Conservation (phyloP, 2,113 vertebrate genomes). For the Pithys albifrons region DNA sequence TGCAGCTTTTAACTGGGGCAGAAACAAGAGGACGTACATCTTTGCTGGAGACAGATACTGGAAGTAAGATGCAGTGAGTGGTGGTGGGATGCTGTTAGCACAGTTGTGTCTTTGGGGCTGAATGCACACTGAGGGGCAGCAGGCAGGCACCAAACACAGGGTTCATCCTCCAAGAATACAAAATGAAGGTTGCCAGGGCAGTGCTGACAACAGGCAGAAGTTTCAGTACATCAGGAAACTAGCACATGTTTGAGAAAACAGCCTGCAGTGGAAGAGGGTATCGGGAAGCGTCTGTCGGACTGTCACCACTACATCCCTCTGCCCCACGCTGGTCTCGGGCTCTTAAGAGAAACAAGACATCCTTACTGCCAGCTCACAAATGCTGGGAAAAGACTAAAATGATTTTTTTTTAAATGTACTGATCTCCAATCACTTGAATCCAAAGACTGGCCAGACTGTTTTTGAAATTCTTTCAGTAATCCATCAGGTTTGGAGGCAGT, state of each 20-base stretch:
- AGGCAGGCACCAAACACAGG: neutral
- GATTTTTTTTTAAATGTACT: neutral
- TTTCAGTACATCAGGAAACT: neutral
- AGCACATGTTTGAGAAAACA: neutral
- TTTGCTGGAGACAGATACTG: constrained; percentile 94
- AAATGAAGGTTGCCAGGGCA: neutral
- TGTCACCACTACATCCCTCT: neutral
- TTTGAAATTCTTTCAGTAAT: neutral
- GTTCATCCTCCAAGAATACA: neutral
- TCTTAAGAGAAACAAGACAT: neutral
- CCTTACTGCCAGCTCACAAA: neutral
- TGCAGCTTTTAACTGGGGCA: constrained; percentile 91
- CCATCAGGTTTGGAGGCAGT: neutral
- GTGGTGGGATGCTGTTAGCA: neutral
- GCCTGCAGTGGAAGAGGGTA: neutral
- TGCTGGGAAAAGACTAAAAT: neutral
- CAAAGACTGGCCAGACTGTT: neutral
- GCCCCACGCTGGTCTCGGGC: neutral
- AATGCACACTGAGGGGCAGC: neutral
- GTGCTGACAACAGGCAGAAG: neutral
- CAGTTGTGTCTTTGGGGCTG: neutral
- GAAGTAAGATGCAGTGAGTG: constrained; percentile 79
- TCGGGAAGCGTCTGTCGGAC: neutral
- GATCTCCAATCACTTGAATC: neutral
- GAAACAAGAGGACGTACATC: constrained; percentile 94